Evolutionary conservation across 2,113 vertebrate genomes (phyloP).

Genomic region (Thermophis baileyi): DNA sequence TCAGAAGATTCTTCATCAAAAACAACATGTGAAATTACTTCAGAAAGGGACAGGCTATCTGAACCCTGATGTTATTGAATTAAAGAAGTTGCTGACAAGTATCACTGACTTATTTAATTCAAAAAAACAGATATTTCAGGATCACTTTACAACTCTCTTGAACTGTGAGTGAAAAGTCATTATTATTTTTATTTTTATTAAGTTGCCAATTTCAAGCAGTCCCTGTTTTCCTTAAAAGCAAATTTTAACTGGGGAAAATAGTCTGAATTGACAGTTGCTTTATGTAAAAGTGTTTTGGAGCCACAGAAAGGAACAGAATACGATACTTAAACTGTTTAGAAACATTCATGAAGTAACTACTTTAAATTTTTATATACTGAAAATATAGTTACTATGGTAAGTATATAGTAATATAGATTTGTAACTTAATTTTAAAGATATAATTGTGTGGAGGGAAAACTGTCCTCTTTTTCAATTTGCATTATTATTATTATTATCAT

Average conservation of each 20-base stretch:
- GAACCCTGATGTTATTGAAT: slow-evolving; percentile 78
- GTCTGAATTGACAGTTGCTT: not conserved
- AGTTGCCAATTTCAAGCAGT: not conserved
- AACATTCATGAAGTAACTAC: not conserved
- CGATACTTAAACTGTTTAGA: not conserved
- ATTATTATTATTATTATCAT: too few species aligned
- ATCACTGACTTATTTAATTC: slow-evolving; percentile 81
- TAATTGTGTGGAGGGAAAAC: not conserved
- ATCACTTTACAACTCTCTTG: slow-evolving; percentile 75
- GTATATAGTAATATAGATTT: not conserved
- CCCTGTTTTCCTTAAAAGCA: not conserved
- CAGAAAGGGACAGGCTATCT: slow-evolving; percentile 78
- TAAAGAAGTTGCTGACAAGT: slow-evolving; percentile 75
- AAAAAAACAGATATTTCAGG: slow-evolving; percentile 82
- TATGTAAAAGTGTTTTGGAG: not conserved
- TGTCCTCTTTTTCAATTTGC: not conserved
- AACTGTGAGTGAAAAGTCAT: slow-evolving; percentile 66
- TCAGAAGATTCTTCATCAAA: slow-evolving; percentile 80
- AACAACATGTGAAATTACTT: slow-evolving; percentile 75
- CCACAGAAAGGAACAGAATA: not conserved
- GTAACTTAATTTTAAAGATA: not conserved
- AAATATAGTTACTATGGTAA: not conserved
- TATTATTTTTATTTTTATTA: not conserved
- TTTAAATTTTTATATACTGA: not conserved
- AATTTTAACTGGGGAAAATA: not conserved